Conservation (phyloP, 2,888 invertebrate species). For the Odontomyia ornata region DNA sequence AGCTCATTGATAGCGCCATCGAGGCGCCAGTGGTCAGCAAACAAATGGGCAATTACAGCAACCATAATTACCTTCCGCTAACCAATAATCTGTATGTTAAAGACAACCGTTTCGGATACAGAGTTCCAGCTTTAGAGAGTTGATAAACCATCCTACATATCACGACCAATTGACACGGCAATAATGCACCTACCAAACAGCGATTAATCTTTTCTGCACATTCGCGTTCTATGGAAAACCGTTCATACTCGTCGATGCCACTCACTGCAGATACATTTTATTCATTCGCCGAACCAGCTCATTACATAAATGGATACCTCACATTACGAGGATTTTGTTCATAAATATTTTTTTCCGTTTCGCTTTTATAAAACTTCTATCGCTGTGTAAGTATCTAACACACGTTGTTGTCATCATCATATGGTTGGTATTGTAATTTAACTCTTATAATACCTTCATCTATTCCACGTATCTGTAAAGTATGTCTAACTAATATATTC, state of each 20-base stretch:
- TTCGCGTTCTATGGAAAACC: constrained; percentile 6
- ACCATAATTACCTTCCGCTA: too few relatives aligned
- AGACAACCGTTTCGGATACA: too few relatives aligned
- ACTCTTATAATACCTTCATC: background rate
- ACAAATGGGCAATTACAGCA: too few relatives aligned
- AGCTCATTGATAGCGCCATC: too few relatives aligned
- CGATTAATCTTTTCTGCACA: constrained; percentile 17
- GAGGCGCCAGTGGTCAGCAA: too few relatives aligned
- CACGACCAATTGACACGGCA: background rate
- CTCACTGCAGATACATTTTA: background rate
- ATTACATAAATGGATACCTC: constrained; percentile 15
- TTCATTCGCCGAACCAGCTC: constrained; percentile 7
- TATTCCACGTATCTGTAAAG: background rate
- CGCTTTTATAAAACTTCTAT: background rate
- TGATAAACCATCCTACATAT: too few relatives aligned
- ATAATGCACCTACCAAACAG: background rate
- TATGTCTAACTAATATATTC: background rate
- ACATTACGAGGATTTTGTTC: background rate
- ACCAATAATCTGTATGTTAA: too few relatives aligned
- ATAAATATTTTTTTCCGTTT: background rate
- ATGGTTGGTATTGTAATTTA: background rate
- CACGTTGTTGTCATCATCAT: too few relatives aligned
- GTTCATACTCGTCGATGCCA: background rate
- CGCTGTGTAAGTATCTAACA: too few relatives aligned
- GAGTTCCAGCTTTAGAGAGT: too few relatives aligned